phyloP scores from a whole-genome alignment of 2,113 vertebrate genomes.

The Lucifuga dentata region DNA sequence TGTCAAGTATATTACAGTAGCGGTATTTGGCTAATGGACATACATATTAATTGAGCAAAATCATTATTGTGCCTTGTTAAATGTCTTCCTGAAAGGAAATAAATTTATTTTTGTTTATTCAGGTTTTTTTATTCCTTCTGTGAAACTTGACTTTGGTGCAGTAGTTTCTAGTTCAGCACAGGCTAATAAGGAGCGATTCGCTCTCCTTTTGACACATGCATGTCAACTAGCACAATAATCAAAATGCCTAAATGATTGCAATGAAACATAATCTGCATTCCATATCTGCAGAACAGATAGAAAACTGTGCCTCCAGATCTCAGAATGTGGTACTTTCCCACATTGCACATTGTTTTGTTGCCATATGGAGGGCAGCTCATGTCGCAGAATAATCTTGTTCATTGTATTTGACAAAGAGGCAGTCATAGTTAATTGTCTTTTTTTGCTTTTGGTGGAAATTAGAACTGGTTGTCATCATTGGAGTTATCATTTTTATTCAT shows the following conservation, averaged over 20 bases:
- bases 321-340: slow-evolving; percentile 68
- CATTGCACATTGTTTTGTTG: slow-evolving; percentile 47
- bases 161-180: not conserved
- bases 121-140: not conserved
- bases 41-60: slow-evolving; percentile 56
- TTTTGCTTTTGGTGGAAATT: slow-evolving; percentile 34
- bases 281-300: slow-evolving; percentile 41
- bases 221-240: not conserved
- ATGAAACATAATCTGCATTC: slow-evolving; percentile 51
- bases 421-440: slow-evolving; percentile 37
- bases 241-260: slow-evolving; percentile 19
- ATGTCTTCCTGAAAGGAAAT: slow-evolving; percentile 73
- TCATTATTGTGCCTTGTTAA: slow-evolving; percentile 70
- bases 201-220: not conserved
- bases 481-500: not conserved
- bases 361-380: slow-evolving; percentile 6
- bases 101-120: slow-evolving; percentile 67
- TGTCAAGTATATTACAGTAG: not conserved
- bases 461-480: slow-evolving; percentile 4
- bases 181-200: not conserved
- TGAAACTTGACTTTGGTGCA: not conserved
- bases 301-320: slow-evolving; percentile 52
- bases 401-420: slow-evolving; percentile 60
- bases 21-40: slow-evolving; percentile 6
- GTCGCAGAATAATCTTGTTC: slow-evolving; percentile 49